Evolutionary conservation across 2,888 invertebrate species (phyloP), one percentile per base, ranked within the genome.

Genomic region (Rhynchonema sp.): DNA sequence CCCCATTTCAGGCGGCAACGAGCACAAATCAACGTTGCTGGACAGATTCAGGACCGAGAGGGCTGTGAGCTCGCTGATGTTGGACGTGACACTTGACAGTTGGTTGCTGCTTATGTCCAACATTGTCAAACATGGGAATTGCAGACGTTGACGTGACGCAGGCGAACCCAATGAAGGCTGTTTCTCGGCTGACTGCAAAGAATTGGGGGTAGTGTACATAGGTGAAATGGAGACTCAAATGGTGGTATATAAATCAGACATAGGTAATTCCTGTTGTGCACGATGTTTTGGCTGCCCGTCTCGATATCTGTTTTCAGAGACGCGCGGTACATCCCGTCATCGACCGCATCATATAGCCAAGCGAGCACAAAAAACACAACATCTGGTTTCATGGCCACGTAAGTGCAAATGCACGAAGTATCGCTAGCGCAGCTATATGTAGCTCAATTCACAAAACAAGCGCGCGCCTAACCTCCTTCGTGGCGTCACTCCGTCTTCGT

Each of bases 101-200:
- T 79, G 79, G 77, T 98, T 98, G 73, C 86, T 84, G 66, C 89
- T 88, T 28, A 96, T 82, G 74, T 96, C 94, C 71, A 98, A 75
- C 85, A 91, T 90, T 2, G 90, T 89, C 60, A 98, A 80, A 72
- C 86, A 85, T 0, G 96, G 96, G 76, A 89, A 92, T 70, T 92
- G 81, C 1, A 92, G 79, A 28, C 62, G 60, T 1, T 61, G 56
- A 17, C 62, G 59, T 29, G 28, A 54, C 26, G 9, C 27, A 27
- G 2, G 27, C 54, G 54, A 52, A n/a, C n/a, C n/a, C n/a, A n/a
- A n/a, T n/a, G n/a, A n/a, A n/a, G n/a, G n/a, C n/a, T n/a, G n/a
- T n/a, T n/a, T n/a, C n/a, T n/a, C n/a, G n/a, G n/a, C n/a, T 22
- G 57, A 38, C 23, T 46, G 6, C 25, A 46, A n/a, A n/a, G n/a